Base-by-base conservation (phyloP, 2,888 invertebrate genomes). In the Ischnura elegans region DNA sequence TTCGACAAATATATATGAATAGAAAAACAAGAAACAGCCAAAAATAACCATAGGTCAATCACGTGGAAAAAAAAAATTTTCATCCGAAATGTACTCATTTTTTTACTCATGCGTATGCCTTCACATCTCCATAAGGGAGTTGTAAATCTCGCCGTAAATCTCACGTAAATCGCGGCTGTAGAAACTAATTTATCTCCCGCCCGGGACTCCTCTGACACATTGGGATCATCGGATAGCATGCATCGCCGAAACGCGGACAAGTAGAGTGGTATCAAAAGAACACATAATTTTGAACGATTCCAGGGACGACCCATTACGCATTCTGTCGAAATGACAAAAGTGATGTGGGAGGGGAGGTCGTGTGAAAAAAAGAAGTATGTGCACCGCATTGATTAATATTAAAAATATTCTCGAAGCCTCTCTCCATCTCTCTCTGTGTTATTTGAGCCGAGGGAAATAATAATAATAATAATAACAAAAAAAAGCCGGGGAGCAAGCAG, bases 331-430 rank as follows among this genome's bases (percentile, higher is more conserved):
- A 76, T 36, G 76, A 76, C 76, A 36, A 76, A 76, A 76, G 76
- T 76, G 76, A 76, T 76, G 29, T 36, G 29, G 13, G 76, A 25
- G 29, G 76, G 76, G 76, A 36, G 10, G 61, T 1, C 25, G 61
- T 25, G 5, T 4, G 8, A 61, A 61, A 61, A 25, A 61, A 76
- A 13, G 25, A 61, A 36, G 36, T 36, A 16, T 36, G 36, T 36
- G 76, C 36, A 76, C 76, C 36, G 76, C 76, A 76, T 76, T 76
- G 36, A 76, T 76, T 76, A 76, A 76, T 76, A 76, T 76, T 29
- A 76, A 76, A 76, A 66, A 76, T n/a, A n/a, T 76, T 13, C 76
- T 76, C 76, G 76, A 10, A 76, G 29, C 25, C 76, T 10, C 76
- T 51, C 51, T 10, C 13, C 36, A 29, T 76, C 36, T 10, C 13